These are phyloP conservation scores for Hassar affinis DNA, from an alignment of 2,113 vertebrate species.

Conservation along the genomic window DNA sequence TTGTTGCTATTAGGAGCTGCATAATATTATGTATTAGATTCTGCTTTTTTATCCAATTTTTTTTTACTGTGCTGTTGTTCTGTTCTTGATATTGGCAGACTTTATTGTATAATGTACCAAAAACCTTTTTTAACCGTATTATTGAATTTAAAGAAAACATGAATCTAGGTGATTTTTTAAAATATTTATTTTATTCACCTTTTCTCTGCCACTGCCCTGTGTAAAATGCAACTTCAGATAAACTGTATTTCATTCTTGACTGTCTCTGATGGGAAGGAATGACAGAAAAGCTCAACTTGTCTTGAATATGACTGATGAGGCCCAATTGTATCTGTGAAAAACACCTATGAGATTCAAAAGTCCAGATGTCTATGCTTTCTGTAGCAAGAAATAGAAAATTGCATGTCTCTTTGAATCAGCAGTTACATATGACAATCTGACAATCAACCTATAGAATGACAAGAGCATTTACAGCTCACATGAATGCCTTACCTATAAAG, in stretches of 20 bases:
- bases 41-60: neutral
- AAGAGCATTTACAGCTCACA: constrained; percentile 8
- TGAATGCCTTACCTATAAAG: neutral
- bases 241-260: neutral
- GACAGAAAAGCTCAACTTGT: neutral
- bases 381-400: constrained; percentile 18
- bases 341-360: neutral
- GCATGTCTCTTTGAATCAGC: constrained; percentile 16
- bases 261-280: constrained; percentile 9
- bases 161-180: neutral
- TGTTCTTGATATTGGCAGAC: too few relatives aligned
- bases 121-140: neutral
- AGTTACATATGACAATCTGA: constrained; percentile 17
- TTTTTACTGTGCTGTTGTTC: neutral
- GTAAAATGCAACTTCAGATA: neutral
- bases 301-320: constrained; percentile 18
- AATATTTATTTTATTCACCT: neutral
- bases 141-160: neutral
- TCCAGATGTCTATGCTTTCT: constrained; percentile 1
- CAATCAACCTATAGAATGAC: constrained; percentile 4
- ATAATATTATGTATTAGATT: neutral
- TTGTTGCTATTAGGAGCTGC: neutral
- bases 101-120: neutral
- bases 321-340: neutral
- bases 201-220: neutral